These are phyloP conservation scores for Trichonephila clavata DNA, from an alignment of 1,140 invertebrate genomes.

Conservation along the genomic window DNA sequence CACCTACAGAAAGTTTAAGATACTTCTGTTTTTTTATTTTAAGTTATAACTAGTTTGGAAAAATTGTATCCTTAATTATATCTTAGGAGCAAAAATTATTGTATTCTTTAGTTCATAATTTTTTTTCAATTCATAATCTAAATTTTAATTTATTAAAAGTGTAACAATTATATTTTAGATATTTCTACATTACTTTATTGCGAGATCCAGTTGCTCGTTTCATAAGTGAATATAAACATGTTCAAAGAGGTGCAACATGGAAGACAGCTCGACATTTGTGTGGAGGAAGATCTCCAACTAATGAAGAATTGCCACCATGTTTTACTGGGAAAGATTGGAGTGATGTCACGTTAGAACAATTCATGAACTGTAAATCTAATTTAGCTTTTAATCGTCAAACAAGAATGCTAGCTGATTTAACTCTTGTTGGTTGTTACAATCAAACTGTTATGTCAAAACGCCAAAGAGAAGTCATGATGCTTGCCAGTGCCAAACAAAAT, in stretches of 20 bases:
- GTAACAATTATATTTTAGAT: constrained; percentile 82
- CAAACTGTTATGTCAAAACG: constrained; percentile 86
- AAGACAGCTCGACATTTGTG: constrained; percentile 91
- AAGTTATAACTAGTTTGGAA: too few relatives aligned
- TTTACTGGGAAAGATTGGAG: constrained; percentile 83
- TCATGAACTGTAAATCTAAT: constrained; percentile 94
- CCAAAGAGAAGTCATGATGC: constrained; percentile 88
- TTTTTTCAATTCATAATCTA: too few relatives aligned
- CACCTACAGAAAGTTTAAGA: too few relatives aligned
- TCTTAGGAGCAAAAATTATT: too few relatives aligned
- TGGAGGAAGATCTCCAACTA: constrained; percentile 89
- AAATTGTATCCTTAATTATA: too few relatives aligned
- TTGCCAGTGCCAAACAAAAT: constrained; percentile 97
- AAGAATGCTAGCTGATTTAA: constrained; percentile 97
- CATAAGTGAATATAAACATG: constrained; percentile 96
- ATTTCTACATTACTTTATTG: constrained; percentile 98
- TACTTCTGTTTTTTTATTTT: too few relatives aligned
- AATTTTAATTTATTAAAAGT: too few relatives aligned
- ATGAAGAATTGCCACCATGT: constrained; percentile 84
- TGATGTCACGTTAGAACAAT: constrained; percentile 89
- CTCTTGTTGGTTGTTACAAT: constrained; percentile 97
- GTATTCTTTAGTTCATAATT: too few relatives aligned
- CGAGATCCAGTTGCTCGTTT: constrained; percentile 94
- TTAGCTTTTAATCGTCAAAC: constrained; percentile 97
- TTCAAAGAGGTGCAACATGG: constrained; percentile 99